Conservation (phyloP, 2,797 vertebrate species). For the Clamator glandarius region DNA sequence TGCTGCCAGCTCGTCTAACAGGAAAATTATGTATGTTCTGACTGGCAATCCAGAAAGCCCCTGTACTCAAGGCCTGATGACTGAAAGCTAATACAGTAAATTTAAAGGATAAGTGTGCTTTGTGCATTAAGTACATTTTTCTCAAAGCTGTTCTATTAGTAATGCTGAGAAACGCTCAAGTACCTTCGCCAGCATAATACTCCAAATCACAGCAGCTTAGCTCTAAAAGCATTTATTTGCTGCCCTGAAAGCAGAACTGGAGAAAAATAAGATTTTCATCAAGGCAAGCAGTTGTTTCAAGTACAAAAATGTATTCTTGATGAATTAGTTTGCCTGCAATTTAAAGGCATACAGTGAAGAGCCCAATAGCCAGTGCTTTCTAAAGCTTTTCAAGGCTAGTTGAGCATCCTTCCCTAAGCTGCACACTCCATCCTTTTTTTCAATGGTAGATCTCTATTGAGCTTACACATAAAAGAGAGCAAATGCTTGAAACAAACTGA, state of each 20-base stretch:
- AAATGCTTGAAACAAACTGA: background rate
- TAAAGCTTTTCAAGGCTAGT: background rate
- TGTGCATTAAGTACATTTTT: background rate
- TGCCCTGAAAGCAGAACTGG: background rate
- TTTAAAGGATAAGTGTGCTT: constrained; percentile 1
- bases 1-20: background rate
- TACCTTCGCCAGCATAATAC: background rate
- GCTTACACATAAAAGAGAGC: background rate
- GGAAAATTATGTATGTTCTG: background rate
- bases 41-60: background rate
- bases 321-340: background rate
- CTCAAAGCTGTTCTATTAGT: background rate
- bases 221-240: constrained; percentile 30
- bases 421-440: background rate
- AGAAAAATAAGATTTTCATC: background rate
- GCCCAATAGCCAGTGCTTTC: background rate
- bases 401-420: background rate
- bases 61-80: background rate
- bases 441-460: background rate
- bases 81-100: background rate
- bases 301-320: background rate
- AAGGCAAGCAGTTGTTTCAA: background rate
- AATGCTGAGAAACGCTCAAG: constrained; percentile 30
- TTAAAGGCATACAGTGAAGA: background rate
- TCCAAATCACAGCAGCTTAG: background rate